phyloP scores from a whole-genome alignment of 2,888 invertebrate species.

The Drosophila bunnanda region DNA sequence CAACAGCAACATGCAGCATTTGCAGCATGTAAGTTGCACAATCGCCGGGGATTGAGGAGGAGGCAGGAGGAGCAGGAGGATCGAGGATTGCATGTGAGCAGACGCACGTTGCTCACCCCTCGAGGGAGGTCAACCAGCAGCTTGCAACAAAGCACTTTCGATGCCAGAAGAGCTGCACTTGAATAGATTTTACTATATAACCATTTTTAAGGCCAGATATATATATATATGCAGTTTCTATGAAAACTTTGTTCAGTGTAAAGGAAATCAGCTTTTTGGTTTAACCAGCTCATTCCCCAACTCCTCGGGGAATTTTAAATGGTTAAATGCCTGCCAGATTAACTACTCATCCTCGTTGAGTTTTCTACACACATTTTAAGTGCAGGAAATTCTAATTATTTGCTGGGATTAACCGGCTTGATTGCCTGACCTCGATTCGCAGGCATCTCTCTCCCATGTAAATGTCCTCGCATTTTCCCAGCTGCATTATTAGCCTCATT shows the following conservation, averaged over 20 bases:
- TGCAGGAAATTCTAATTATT: conserved; percentile 46
- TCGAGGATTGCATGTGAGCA: conserved; percentile 40
- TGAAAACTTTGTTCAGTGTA: background rate
- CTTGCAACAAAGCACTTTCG: conserved; percentile 12
- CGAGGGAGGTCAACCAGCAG: conserved; percentile 75
- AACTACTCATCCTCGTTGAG: conserved; percentile 34
- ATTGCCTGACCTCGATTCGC: conserved; percentile 37
- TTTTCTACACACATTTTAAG: conserved; percentile 11
- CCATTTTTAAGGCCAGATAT: background rate
- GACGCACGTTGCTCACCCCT: conserved; percentile 82
- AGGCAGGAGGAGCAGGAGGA: background rate
- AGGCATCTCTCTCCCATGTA: conserved; percentile 27
- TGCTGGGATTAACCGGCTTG: conserved; percentile 23
- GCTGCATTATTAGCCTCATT: conserved; percentile 58
- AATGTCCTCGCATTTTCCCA: conserved; percentile 27
- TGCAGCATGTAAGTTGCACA: conserved; percentile 65
- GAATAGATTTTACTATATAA: background rate
- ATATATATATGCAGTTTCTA: background rate
- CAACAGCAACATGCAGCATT: conserved; percentile 33
- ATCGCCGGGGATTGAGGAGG: conserved; percentile 46
- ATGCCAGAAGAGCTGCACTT: background rate
- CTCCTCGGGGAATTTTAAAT: conserved; percentile 26
- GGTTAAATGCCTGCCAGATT: conserved; percentile 35
- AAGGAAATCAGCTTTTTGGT: conserved; percentile 18
- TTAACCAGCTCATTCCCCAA: conserved; percentile 3